Percentiles rank a stretch among this genome's conserved stretches.
Conservation (phyloP, 2,888 invertebrate species). For the Eudemis profundana region DNA sequence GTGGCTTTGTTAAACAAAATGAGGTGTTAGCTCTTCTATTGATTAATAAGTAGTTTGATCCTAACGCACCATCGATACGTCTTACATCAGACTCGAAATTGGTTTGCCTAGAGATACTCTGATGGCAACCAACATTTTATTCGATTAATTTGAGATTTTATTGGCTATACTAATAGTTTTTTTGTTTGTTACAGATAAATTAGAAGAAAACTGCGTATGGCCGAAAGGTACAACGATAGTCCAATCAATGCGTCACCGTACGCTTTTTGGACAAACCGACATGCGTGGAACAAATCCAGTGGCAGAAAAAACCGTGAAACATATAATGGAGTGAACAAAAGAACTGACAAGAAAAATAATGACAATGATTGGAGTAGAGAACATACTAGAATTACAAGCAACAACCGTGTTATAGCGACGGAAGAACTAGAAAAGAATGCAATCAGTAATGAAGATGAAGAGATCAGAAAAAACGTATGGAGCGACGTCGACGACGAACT, state of each 20-base stretch:
- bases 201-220: constrained; percentile 79
- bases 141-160: neutral
- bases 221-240: constrained; percentile 74
- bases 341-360: constrained; percentile 33
- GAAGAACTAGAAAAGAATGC: constrained; percentile 53
- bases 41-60: constrained; percentile 79
- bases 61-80: constrained; percentile 62
- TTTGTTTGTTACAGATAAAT: constrained; percentile 76
- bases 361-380: constrained; percentile 40
- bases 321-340: constrained; percentile 46
- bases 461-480: constrained; percentile 78
- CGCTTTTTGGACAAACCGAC: constrained; percentile 74
- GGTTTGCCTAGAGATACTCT: constrained; percentile 45
- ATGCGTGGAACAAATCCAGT: constrained; percentile 61
- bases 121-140: constrained; percentile 30
- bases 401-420: constrained; percentile 68
- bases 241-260: constrained; percentile 77
- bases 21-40: constrained; percentile 84
- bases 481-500: constrained; percentile 81
- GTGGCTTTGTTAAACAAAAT: constrained; percentile 82
- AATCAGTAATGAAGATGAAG: constrained; percentile 65
- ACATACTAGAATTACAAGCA: constrained; percentile 20
- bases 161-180: constrained; percentile 42
- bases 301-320: constrained; percentile 45
- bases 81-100: constrained; percentile 64